Conservation (phyloP, 2,113 vertebrate species). For the Pachyramphus minor region DNA sequence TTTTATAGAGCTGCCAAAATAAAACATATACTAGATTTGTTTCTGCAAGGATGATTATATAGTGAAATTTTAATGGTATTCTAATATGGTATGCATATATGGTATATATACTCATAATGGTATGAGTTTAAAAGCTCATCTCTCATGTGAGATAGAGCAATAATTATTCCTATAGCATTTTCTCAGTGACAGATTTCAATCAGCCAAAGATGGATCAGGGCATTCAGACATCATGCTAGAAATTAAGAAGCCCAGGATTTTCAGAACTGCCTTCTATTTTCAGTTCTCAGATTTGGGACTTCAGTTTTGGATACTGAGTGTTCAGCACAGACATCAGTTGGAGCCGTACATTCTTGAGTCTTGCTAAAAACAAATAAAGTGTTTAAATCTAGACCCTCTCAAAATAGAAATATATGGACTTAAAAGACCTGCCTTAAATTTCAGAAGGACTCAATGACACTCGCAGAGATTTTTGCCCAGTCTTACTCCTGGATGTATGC, state of each 20-base stretch:
- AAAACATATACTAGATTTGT: neutral
- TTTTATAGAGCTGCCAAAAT: neutral
- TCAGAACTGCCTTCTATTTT: neutral
- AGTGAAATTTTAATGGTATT: neutral
- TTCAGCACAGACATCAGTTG: neutral
- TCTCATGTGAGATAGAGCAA: neutral
- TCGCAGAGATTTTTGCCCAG: fast-evolving
- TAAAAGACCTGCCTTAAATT: neutral
- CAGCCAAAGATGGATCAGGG: neutral
- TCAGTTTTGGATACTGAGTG: neutral
- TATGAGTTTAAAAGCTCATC: neutral
- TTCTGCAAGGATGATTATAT: neutral
- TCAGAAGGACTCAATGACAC: fast-evolving
- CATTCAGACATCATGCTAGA: neutral
- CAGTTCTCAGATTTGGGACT: neutral
- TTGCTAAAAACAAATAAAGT: neutral
- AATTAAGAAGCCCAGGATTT: neutral
- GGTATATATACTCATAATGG: no score
- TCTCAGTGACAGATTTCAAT: neutral
- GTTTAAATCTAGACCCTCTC: neutral
- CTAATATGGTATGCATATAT: no score
- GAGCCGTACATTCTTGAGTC: neutral
- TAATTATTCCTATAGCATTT: neutral
- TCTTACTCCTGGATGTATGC: neutral
- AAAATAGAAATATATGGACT: neutral